These are phyloP conservation scores for Cephus pulcher DNA, from an alignment of 2,888 invertebrate genomes.

Conservation along the genomic window DNA sequence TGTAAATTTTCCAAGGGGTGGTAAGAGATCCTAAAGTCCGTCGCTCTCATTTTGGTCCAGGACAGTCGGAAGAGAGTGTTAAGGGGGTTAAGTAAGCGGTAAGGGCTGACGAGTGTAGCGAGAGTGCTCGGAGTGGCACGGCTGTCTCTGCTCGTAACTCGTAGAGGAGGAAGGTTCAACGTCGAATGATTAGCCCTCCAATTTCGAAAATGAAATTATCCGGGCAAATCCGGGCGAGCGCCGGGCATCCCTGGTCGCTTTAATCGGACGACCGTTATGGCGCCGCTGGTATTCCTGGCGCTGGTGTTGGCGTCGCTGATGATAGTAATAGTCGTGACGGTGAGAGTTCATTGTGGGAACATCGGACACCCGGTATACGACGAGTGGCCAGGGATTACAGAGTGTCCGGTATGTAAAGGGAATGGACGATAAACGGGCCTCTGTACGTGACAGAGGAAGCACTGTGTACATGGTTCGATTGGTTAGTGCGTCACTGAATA, in stretches of 20 bases:
- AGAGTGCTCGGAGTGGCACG: neutral
- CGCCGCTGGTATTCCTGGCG: neutral
- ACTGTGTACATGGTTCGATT: constrained; percentile 34
- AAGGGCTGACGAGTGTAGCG: neutral
- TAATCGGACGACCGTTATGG: constrained; percentile 4
- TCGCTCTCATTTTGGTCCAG: neutral
- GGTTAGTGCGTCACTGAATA: constrained; percentile 19
- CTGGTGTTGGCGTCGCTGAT: neutral
- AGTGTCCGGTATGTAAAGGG: constrained; percentile 46
- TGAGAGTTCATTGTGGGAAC: neutral
- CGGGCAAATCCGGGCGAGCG: constrained; percentile 16
- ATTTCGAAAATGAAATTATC: constrained; percentile 22
- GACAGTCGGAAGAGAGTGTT: neutral
- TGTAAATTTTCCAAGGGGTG: constrained; percentile 38
- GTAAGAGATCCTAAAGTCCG: neutral
- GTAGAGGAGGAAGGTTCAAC: neutral
- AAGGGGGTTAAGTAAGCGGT: neutral
- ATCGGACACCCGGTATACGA: neutral
- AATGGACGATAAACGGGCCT: constrained; percentile 50
- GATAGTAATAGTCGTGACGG: neutral
- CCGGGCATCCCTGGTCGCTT: neutral
- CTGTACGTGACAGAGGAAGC: constrained; percentile 45
- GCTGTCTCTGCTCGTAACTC: neutral
- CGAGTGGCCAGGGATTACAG: constrained; percentile 40
- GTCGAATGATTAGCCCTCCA: constrained; percentile 19